Conservation (phyloP, 2,888 invertebrate genomes). For the Liodrosophila aerea region DNA sequence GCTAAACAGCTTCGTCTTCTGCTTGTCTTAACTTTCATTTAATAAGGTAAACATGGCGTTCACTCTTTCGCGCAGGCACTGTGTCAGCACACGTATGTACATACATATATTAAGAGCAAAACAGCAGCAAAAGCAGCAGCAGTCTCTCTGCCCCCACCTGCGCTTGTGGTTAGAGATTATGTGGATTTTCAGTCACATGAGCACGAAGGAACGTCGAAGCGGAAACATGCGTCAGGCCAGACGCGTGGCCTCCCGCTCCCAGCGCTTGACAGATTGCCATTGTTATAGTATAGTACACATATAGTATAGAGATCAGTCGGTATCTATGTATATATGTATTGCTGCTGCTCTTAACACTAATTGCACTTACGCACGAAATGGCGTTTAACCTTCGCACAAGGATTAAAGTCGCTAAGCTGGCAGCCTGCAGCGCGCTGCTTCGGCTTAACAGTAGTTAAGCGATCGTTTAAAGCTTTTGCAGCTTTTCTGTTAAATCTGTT, state of each 20-base stretch:
- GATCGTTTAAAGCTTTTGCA: slow-evolving; percentile 66
- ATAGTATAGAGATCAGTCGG: neutral
- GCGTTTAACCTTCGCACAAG: slow-evolving; percentile 65
- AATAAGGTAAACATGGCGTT: too few relatives aligned
- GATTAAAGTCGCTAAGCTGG: slow-evolving; percentile 45
- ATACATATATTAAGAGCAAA: slow-evolving; percentile 6
- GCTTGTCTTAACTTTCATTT: too few relatives aligned
- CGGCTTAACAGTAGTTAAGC: slow-evolving; percentile 78
- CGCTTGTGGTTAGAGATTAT: slow-evolving; percentile 29
- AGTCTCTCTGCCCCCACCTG: slow-evolving; percentile 1
- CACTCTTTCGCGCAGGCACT: too few relatives aligned
- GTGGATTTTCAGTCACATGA: slow-evolving; percentile 69
- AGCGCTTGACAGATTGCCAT: slow-evolving; percentile 32
- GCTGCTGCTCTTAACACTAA: slow-evolving; percentile 65
- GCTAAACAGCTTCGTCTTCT: too few relatives aligned
- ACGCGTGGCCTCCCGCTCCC: slow-evolving; percentile 1
- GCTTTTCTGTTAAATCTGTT: slow-evolving; percentile 40
- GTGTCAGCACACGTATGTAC: too few relatives aligned
- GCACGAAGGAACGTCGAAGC: slow-evolving; percentile 38
- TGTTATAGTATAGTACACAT: too few relatives aligned
- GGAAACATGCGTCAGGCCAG: slow-evolving; percentile 67
- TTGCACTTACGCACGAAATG: slow-evolving; percentile 74
- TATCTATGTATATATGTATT: slow-evolving; percentile 28
- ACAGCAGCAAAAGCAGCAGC: slow-evolving; percentile 4
- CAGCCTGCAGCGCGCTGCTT: slow-evolving; percentile 40